Evolutionary conservation across 2,113 vertebrate species (phyloP).

Genomic region (Miniopterus natalensis): DNA sequence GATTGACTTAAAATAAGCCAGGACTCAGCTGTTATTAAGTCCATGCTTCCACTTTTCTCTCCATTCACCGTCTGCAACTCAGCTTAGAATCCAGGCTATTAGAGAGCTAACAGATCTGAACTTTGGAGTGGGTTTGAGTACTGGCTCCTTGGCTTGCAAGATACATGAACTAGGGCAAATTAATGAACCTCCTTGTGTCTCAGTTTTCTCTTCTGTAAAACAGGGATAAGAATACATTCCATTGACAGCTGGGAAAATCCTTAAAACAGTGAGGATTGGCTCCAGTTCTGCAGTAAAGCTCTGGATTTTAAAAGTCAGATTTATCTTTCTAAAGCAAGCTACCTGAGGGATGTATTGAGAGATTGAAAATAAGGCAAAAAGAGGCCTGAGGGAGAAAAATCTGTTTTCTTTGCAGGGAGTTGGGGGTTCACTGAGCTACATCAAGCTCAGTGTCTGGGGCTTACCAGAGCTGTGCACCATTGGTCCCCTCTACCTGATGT

Average conservation of each 20-base stretch:
- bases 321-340: slow-evolving; percentile 32
- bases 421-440: too few relatives aligned
- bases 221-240: neutral
- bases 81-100: neutral
- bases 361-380: neutral
- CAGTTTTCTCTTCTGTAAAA: slow-evolving; percentile 8
- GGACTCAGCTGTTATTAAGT: neutral
- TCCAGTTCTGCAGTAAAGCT: neutral
- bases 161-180: neutral
- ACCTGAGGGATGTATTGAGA: neutral
- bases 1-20: neutral
- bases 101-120: neutral
- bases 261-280: neutral
- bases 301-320: neutral
- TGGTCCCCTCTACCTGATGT: neutral
- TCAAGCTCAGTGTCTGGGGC: neutral
- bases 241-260: neutral
- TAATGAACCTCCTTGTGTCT: neutral
- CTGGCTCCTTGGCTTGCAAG: neutral
- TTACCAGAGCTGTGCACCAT: neutral
- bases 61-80: neutral
- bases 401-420: neutral
- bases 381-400: neutral
- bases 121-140: neutral
- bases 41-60: neutral